phyloP scores from a whole-genome alignment of 2,888 invertebrate species.

The Dryobota labecula region DNA sequence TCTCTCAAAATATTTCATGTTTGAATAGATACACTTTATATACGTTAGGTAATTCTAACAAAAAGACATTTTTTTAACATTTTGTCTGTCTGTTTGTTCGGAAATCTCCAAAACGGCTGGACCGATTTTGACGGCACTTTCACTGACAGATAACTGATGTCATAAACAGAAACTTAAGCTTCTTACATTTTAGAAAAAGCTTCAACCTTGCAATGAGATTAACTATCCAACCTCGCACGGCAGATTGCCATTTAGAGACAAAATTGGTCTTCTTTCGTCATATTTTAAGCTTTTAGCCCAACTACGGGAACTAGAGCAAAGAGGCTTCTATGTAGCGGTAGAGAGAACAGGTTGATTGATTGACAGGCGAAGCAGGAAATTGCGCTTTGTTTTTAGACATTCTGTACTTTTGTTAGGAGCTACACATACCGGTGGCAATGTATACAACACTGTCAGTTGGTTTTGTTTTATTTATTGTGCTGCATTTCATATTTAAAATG shows the following conservation, averaged over 20 bases:
- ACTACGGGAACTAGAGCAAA: neutral
- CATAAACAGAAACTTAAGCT: no score
- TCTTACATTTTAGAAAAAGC: no score
- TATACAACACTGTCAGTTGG: neutral
- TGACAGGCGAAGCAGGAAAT: neutral
- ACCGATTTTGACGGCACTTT: no score
- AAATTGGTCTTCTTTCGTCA: slow-evolving; percentile 5
- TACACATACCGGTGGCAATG: neutral
- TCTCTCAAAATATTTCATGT: no score
- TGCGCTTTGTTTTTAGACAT: neutral
- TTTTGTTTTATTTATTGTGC: neutral
- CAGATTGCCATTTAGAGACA: slow-evolving; percentile 2
- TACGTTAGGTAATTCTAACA: no score
- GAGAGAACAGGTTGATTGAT: neutral
- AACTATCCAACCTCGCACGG: neutral
- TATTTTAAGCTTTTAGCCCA: slow-evolving; percentile 1
- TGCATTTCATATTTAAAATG: neutral
- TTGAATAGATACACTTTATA: no score
- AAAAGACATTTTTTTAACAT: no score
- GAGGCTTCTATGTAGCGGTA: neutral
- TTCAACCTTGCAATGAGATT: neutral
- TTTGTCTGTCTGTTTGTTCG: no score
- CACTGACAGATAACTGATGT: no score
- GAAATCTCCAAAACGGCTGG: no score
- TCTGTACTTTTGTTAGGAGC: neutral